Evolutionary conservation across 2,888 invertebrate species (phyloP), one percentile per base, ranked within the genome.

Genomic region (Meloe dianella): DNA sequence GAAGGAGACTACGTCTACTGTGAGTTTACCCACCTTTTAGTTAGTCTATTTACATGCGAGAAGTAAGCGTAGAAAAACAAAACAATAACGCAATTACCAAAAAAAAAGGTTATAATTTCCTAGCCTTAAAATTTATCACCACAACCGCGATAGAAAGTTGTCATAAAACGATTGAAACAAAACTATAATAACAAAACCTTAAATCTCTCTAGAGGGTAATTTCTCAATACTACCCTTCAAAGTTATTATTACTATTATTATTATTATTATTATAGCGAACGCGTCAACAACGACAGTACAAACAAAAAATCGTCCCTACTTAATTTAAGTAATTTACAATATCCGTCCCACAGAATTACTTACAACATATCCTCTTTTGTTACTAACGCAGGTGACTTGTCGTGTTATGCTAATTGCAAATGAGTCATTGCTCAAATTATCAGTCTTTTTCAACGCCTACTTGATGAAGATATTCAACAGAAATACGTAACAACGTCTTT

Each of bases 11-110:
- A 5, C 70, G 70, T 74, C 68, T 72, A 61, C 67, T 63, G 71
- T 65, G 73, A 75, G 73, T 75, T 75, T 74, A 74, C 73, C 75
- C 73, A 74, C 75, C 75, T 47, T 47, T 47, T 7, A 10, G 47
- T 47, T 7, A 10, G 47, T 47, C 6, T 47, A 47, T 47, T 47
- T 47, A 47, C 47, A 47, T 47, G 47, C 20, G 20, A 20, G 9
- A 9, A 47, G 35, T 32, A 10, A 10, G 32, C 32, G 32, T 7
- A 3, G 9, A 8, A 35, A 35, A 35, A 32, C 32, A 32, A 32
- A 32, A 32, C 32, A 32, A 32, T 32, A 32, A 32, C 32, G 7
- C n/a, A 7, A 32, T 9, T 8, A 14, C 10, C 35, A 4, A 35
- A 12, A 35, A 41, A 41, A 38, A 41, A 17, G n/a, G 38, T 47